Percentiles rank a stretch among this genome's conserved stretches.
Evolutionary conservation across 2,113 vertebrate species (phyloP).

Genomic region (Dromaius novaehollandiae): DNA sequence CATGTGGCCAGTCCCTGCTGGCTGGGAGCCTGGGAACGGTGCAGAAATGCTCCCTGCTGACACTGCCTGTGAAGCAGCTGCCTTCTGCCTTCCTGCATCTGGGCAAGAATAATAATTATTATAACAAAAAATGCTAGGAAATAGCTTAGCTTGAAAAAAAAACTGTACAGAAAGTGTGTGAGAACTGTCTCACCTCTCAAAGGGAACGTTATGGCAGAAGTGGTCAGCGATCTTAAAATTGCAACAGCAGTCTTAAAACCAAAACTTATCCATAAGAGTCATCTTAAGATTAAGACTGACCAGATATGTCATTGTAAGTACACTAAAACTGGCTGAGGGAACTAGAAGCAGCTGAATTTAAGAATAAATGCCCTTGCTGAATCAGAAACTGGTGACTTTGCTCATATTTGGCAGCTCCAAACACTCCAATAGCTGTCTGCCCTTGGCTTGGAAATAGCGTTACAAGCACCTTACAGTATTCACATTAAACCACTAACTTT

Average conservation of each 20-base stretch:
- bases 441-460: background rate
- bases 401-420: background rate
- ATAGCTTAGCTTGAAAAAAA: background rate
- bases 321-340: background rate
- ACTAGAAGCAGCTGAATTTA: background rate
- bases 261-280: background rate
- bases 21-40: slow-evolving; percentile 59
- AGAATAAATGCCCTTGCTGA: background rate
- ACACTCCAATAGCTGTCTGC: background rate
- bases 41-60: slow-evolving; percentile 47
- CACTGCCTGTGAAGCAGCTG: slow-evolving; percentile 33
- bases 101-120: background rate
- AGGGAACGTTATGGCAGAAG: background rate
- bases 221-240: background rate
- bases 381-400: background rate
- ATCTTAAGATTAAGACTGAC: background rate
- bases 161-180: background rate
- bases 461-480: background rate
- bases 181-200: background rate
- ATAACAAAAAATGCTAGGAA: slow-evolving; percentile 14
- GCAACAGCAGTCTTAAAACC: background rate
- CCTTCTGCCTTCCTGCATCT: slow-evolving; percentile 15
- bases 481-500: background rate
- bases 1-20: background rate
- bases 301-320: background rate